A percentile compares a stretch with the other conserved stretches of the same genome.
Conservation (phyloP, 1,140 invertebrate species). For the Tetragnatha versicolor region DNA sequence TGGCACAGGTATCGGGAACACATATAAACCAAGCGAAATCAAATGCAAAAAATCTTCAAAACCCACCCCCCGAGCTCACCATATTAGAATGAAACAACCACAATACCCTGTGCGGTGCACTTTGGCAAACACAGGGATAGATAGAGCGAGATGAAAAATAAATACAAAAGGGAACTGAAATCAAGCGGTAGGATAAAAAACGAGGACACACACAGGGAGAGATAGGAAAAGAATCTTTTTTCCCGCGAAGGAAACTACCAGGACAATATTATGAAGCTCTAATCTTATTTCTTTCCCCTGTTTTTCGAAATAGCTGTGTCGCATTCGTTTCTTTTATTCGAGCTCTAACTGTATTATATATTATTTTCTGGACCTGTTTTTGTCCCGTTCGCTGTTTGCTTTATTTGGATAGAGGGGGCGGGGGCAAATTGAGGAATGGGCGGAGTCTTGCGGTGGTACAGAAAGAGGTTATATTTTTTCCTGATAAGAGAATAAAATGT, state of each 20-base stretch:
- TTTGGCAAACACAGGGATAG: conserved; percentile 6
- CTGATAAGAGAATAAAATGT: background rate
- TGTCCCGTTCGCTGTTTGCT: background rate
- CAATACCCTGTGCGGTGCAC: background rate
- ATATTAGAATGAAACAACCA: conserved; percentile 3
- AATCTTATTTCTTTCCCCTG: conserved; percentile 38
- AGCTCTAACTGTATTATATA: conserved; percentile 48
- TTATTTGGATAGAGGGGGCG: conserved; percentile 19
- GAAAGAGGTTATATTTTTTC: background rate
- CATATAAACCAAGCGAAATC: background rate
- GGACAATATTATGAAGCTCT: conserved; percentile 46
- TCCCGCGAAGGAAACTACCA: conserved; percentile 2
- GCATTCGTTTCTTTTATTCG: conserved; percentile 1
- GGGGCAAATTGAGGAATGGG: background rate
- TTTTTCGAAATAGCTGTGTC: conserved; percentile 40
- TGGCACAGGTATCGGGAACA: too few species aligned
- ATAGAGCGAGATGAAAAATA: conserved; percentile 31
- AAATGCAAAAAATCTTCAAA: background rate
- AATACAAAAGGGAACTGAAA: conserved; percentile 28
- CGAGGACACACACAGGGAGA: conserved; percentile 4
- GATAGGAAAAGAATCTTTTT: background rate
- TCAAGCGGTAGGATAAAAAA: conserved; percentile 40
- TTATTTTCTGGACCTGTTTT: conserved; percentile 5
- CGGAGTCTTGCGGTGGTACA: too few species aligned
- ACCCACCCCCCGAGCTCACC: background rate